Evolutionary conservation across 2,113 vertebrate species (phyloP).

Genomic region (Hippocampus zosterae): DNA sequence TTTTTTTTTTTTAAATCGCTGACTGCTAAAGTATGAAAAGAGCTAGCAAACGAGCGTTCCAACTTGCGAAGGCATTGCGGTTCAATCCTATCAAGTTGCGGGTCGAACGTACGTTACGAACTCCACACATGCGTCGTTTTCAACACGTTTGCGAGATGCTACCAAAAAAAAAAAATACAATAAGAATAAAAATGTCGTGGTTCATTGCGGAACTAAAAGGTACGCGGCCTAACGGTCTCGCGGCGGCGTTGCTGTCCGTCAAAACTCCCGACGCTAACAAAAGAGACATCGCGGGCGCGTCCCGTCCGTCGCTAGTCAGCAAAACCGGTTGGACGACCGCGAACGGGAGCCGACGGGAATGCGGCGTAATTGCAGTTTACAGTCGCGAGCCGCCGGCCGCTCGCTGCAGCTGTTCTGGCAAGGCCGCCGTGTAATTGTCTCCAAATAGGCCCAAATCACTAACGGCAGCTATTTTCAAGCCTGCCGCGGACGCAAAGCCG

Average conservation of each 20-base stretch:
- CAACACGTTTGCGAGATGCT: background rate
- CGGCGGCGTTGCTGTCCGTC: background rate
- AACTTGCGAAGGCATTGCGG: no score
- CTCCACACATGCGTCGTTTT: background rate
- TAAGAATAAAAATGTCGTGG: no score
- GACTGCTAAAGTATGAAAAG: no score
- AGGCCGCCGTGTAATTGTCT: background rate
- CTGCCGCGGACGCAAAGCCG: background rate
- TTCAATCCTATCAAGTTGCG: background rate
- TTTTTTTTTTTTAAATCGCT: no score
- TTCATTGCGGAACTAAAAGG: background rate
- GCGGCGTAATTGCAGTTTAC: background rate
- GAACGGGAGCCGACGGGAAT: background rate
- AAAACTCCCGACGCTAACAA: background rate
- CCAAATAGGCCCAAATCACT: background rate
- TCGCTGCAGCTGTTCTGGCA: background rate
- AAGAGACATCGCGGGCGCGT: background rate
- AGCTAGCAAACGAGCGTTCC: no score
- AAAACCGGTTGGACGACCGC: background rate
- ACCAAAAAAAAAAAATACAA: no score
- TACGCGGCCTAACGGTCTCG: background rate
- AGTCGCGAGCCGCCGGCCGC: no score
- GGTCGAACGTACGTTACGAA: background rate
- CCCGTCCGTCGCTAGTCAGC: background rate
- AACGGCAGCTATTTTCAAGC: background rate